Evolutionary conservation across 2,113 vertebrate species (phyloP), one percentile per base, ranked within the genome.

Genomic region (Xiphophorus maculatus): DNA sequence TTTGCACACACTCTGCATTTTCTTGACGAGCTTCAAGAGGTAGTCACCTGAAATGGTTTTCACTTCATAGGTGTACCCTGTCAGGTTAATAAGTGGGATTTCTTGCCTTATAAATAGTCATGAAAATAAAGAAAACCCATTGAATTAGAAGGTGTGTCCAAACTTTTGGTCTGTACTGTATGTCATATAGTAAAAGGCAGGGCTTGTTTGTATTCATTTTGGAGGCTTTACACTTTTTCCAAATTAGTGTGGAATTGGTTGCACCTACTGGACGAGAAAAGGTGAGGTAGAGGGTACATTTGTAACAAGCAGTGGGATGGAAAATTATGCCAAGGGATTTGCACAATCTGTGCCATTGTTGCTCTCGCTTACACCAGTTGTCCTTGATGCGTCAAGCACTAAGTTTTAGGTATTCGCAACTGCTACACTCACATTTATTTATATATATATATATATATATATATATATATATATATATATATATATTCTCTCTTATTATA

Each of bases 241-340:
- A 42, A 14, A 44, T 73, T 19, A 37, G 9, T 66, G 64, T 35
- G 19, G 40, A 74, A 75, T 14, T 70, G 66, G 61, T 71, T 67
- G 63, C 22, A 28, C 22, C 62, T 28, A 17, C 22, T 37, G 25
- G 30, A 32, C 15, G 25, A 28, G 65, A 63, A 63, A 62, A 77
- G 73, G 79, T 77, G 66, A 74, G 66, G 62, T 15, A 12, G 29
- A 58, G 63, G 54, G 42, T 68, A 61, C n/a, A 33, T 63, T 13
- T 8, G 58, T 54, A 69, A 74, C 63, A 74, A 62, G 37, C 80
- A 40, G 66, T 27, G 66, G 40, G 33, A 37, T 35, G 35, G 32
- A 71, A 63, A 60, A 44, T 62, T 81, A 58, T 76, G 30, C 76
- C 69, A 60, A 37, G 22, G 66, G 73, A 76, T 84, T 79, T 71